phyloP scores from a whole-genome alignment of 2,888 invertebrate species.

The Mythimna impura region DNA sequence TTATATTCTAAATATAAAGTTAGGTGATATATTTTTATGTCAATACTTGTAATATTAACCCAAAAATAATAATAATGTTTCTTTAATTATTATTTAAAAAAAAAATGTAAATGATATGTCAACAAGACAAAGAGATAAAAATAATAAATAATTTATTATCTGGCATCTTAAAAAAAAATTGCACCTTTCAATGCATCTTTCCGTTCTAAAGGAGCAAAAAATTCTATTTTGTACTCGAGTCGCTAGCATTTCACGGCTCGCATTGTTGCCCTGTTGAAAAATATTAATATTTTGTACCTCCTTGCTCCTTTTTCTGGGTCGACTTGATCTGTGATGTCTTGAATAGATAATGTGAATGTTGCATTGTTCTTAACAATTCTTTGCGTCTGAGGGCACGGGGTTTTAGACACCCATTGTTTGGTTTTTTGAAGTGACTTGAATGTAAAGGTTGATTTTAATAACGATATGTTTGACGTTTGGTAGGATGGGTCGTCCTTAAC shows the following conservation, averaged over 20 bases:
- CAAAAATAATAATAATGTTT: neutral
- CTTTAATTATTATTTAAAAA: too few species aligned
- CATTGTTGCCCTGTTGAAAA: conserved; percentile 67
- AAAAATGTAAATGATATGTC: too few species aligned
- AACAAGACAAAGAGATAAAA: too few species aligned
- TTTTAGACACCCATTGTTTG: conserved; percentile 63
- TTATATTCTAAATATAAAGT: neutral
- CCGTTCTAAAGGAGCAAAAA: conserved; percentile 17
- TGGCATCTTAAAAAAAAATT: conserved; percentile 7
- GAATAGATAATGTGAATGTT: conserved; percentile 75
- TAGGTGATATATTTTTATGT: neutral
- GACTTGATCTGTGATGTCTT: conserved; percentile 74
- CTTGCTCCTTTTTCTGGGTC: conserved; percentile 63
- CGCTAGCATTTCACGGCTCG: conserved; percentile 48
- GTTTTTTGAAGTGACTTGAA: conserved; percentile 39
- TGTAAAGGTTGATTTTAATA: conserved; percentile 55
- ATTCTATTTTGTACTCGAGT: conserved; percentile 18
- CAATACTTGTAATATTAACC: conserved; percentile 14
- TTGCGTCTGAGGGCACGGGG: conserved; percentile 63
- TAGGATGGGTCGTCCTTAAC: conserved; percentile 13
- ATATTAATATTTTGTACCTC: conserved; percentile 72
- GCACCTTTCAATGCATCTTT: conserved; percentile 23
- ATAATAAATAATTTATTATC: neutral
- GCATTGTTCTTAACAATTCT: conserved; percentile 70
- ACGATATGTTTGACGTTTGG: conserved; percentile 39